phyloP scores from a whole-genome alignment of 2,113 vertebrate genomes.

The Sinocyclocheilus maitianheensis region DNA sequence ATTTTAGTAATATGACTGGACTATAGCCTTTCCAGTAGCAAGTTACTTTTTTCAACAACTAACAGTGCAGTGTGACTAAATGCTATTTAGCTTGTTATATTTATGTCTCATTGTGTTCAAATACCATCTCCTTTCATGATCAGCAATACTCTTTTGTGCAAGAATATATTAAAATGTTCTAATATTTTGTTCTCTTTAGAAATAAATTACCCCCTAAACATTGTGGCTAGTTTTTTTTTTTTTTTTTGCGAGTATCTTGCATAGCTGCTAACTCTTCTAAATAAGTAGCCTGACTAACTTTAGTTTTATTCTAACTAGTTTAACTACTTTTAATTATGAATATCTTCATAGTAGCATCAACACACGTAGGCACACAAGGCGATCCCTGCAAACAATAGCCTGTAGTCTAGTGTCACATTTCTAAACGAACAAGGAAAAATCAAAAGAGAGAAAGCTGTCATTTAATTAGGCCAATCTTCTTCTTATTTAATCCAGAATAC shows the following conservation, averaged over 20 bases:
- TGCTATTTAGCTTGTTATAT: not conserved
- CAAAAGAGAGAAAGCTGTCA: constrained; percentile 70
- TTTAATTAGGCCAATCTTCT: constrained; percentile 78
- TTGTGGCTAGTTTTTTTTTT: too few species aligned
- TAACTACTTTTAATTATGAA: not conserved
- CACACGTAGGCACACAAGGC: not conserved
- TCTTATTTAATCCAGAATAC: constrained; percentile 77
- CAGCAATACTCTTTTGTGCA: not conserved
- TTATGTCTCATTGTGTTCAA: not conserved
- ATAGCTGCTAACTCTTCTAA: not conserved
- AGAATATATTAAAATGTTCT: too few species aligned
- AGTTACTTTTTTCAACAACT: too few species aligned
- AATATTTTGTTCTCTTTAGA: too few species aligned
- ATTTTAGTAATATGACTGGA: too few species aligned
- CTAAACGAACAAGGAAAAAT: constrained; percentile 73
- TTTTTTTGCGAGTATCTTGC: not conserved
- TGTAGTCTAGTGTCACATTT: constrained; percentile 47
- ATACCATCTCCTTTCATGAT: not conserved
- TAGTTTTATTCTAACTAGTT: not conserved
- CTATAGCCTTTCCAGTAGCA: too few species aligned
- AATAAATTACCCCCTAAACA: too few species aligned
- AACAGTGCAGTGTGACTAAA: too few species aligned
- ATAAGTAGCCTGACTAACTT: not conserved
- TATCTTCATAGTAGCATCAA: not conserved
- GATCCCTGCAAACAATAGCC: constrained; percentile 8